These are phyloP conservation scores for Cosmorhoe ocellata DNA, from an alignment of 2,888 invertebrate species.

Conservation along the genomic window DNA sequence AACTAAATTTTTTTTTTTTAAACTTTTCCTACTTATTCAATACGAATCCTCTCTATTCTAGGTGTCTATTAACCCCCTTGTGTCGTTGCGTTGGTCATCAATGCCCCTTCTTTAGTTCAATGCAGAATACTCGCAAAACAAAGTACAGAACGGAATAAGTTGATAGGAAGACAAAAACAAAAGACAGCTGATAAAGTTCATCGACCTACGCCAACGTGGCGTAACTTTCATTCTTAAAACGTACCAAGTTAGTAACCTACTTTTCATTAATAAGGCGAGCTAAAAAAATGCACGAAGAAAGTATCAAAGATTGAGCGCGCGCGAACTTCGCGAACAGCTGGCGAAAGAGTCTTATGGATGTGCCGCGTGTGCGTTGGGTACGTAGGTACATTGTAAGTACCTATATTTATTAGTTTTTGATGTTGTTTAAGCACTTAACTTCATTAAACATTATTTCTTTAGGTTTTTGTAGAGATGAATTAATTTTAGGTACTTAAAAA, in stretches of 20 bases:
- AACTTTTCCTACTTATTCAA: too few species aligned
- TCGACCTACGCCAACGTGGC: slow-evolving; percentile 79
- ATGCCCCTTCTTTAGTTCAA: too few species aligned
- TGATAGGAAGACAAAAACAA: slow-evolving; percentile 69
- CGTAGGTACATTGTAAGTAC: too few species aligned
- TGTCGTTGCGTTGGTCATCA: too few species aligned
- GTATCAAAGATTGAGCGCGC: slow-evolving; percentile 82
- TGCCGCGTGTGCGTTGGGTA: not conserved
- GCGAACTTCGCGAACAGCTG: slow-evolving; percentile 72
- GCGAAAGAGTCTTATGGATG: slow-evolving; percentile 54
- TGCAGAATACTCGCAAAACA: slow-evolving; percentile 17
- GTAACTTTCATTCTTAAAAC: slow-evolving; percentile 82
- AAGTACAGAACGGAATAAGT: slow-evolving; percentile 25
- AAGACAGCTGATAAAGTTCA: slow-evolving; percentile 76
- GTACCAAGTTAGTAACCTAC: slow-evolving; percentile 82
- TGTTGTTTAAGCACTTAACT: too few species aligned
- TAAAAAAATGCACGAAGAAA: slow-evolving; percentile 83
- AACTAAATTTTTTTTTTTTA: too few species aligned
- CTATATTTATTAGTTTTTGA: too few species aligned
- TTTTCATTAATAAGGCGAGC: slow-evolving; percentile 82
- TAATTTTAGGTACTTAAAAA: too few species aligned
- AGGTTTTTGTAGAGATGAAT: too few species aligned
- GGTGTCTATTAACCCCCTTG: too few species aligned
- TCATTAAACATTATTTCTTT: too few species aligned
- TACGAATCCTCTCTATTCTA: too few species aligned